Evolutionary conservation across 2,113 vertebrate genomes (phyloP).

Genomic region (Pluvialis apricaria): DNA sequence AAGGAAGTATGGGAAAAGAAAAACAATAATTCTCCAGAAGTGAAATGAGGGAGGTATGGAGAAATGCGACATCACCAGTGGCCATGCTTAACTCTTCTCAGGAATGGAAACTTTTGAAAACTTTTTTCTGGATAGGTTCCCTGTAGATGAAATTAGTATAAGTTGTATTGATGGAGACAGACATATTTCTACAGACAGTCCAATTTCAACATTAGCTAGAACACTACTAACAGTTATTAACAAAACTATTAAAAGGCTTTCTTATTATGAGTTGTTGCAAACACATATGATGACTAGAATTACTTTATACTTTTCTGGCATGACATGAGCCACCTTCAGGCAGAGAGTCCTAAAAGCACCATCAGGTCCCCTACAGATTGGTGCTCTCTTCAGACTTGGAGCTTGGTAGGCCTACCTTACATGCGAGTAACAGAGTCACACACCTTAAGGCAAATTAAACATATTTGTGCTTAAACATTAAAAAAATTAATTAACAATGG

Average conservation of each 20-base stretch:
- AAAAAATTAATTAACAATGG: neutral
- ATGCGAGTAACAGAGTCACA: neutral
- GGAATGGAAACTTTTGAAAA: neutral
- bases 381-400: neutral
- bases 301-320: neutral
- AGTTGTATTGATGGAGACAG: neutral
- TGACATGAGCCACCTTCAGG: neutral
- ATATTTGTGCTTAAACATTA: neutral
- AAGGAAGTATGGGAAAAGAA: neutral
- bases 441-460: neutral
- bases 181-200: neutral
- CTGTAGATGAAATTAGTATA: neutral
- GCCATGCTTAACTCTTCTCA: neutral
- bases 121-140: neutral
- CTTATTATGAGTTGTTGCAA: neutral
- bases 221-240: neutral
- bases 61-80: neutral
- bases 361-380: neutral
- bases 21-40: neutral
- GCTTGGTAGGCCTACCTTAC: neutral
- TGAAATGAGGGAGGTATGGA: neutral
- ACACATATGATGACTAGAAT: neutral
- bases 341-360: neutral
- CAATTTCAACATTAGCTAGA: neutral
- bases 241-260: neutral